Evolutionary conservation across 2,113 vertebrate species (phyloP).

Genomic region (Bubalus kerabau): DNA sequence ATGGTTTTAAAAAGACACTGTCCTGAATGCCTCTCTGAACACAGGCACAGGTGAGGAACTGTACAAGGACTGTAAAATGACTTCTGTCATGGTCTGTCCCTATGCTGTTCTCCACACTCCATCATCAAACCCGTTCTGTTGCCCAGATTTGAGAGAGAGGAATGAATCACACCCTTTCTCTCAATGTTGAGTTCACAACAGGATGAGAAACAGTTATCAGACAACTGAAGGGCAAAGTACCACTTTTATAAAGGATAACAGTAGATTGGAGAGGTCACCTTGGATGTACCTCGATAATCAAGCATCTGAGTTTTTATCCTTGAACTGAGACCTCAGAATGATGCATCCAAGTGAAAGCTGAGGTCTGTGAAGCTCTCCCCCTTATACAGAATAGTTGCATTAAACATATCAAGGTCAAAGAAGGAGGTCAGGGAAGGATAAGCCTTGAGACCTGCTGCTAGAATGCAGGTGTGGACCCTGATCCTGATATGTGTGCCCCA

Average conservation of each 20-base stretch:
- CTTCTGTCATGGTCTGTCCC: neutral
- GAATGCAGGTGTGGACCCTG: neutral
- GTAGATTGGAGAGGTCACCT: neutral
- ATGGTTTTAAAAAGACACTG: neutral
- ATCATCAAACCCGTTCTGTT: neutral
- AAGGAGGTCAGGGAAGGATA: neutral
- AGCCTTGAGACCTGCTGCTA: neutral
- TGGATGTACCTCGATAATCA: neutral
- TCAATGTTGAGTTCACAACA: neutral
- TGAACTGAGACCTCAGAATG: neutral
- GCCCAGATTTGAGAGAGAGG: neutral
- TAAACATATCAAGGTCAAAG: neutral
- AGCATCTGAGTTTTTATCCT: neutral
- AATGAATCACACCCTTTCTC: neutral
- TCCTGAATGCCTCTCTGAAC: neutral
- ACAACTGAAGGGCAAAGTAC: neutral
- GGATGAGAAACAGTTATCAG: neutral
- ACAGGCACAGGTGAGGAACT: neutral
- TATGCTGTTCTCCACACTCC: neutral
- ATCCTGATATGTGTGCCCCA: fast-evolving
- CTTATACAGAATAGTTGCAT: neutral
- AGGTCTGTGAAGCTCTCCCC: neutral
- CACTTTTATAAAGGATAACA: neutral
- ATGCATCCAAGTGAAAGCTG: neutral
- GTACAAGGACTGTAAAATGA: neutral